Percentiles rank a stretch among this genome's conserved stretches.
Evolutionary conservation across 2,113 vertebrate genomes (phyloP).

Genomic region (Coturnix japonica): DNA sequence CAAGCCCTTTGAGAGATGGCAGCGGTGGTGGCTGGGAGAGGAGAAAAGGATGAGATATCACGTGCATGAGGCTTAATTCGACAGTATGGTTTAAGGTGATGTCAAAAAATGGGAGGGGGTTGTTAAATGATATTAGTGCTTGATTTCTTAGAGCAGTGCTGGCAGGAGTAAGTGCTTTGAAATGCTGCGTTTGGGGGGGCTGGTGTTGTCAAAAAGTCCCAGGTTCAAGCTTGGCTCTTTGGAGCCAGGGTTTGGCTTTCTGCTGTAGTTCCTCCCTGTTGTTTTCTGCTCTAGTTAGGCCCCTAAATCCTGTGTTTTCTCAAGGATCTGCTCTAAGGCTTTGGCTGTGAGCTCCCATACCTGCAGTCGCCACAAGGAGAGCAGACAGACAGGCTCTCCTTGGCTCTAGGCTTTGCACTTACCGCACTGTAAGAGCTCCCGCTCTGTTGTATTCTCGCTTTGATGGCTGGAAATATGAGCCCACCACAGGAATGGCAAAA

Average conservation of each 20-base stretch:
- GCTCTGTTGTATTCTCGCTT: not conserved
- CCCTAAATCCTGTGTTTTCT: not conserved
- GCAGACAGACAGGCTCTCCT: not conserved
- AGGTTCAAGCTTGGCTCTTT: not conserved
- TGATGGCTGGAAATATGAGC: not conserved
- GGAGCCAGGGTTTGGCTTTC: not conserved
- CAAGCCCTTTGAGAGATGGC: not conserved
- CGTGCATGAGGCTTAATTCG: not conserved
- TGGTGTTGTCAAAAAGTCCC: not conserved
- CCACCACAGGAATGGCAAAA: not conserved
- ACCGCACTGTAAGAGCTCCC: not conserved
- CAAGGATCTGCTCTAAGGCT: not conserved
- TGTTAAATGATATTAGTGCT: not conserved
- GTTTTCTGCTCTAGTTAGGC: not conserved
- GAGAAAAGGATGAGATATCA: not conserved
- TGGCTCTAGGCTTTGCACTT: not conserved
- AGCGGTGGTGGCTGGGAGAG: not conserved
- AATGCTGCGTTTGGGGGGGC: not conserved
- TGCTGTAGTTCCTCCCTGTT: no score
- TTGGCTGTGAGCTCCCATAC: not conserved
- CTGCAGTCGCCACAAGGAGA: fast-evolving
- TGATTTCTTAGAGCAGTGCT: not conserved
- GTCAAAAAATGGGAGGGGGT: not conserved
- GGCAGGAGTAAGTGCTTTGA: not conserved
- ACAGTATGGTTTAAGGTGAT: not conserved